phyloP scores from a whole-genome alignment of 2,888 invertebrate genomes.

The Cacoxenus indagator region DNA sequence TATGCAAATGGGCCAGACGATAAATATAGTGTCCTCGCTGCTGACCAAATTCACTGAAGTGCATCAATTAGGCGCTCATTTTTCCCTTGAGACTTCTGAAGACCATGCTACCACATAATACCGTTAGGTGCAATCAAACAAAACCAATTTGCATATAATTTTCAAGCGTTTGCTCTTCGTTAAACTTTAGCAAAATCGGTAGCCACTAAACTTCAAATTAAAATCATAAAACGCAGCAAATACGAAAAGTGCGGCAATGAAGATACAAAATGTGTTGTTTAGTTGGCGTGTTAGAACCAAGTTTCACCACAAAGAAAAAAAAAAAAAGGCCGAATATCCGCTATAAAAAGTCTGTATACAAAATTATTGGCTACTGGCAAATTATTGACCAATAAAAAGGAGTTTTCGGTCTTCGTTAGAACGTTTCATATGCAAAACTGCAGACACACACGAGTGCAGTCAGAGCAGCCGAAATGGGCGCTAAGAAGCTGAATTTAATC shows the following conservation, averaged over 20 bases:
- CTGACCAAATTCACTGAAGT: neutral
- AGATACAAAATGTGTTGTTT: neutral
- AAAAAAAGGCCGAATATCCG: neutral
- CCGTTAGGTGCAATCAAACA: neutral
- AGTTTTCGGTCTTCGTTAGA: neutral
- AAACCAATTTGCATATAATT: neutral
- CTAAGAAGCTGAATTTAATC: conserved; percentile 8
- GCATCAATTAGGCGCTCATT: neutral
- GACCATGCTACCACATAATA: neutral
- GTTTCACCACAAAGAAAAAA: neutral
- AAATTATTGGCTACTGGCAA: conserved; percentile 17
- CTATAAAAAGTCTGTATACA: neutral
- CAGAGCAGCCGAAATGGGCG: neutral
- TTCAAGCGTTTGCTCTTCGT: neutral
- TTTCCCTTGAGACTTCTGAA: too few relatives aligned
- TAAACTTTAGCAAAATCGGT: conserved; percentile 8
- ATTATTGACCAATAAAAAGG: neutral
- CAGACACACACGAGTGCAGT: neutral
- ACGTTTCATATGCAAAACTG: neutral
- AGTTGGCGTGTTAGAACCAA: neutral
- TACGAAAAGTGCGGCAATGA: neutral
- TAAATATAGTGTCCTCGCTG: neutral
- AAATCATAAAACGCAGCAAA: conserved; percentile 17
- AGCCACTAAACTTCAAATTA: conserved; percentile 12
- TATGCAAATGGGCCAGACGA: conserved; percentile 2